These are phyloP conservation scores for Clupea harengus DNA, from an alignment of 2,113 vertebrate species.

Conservation along the genomic window DNA sequence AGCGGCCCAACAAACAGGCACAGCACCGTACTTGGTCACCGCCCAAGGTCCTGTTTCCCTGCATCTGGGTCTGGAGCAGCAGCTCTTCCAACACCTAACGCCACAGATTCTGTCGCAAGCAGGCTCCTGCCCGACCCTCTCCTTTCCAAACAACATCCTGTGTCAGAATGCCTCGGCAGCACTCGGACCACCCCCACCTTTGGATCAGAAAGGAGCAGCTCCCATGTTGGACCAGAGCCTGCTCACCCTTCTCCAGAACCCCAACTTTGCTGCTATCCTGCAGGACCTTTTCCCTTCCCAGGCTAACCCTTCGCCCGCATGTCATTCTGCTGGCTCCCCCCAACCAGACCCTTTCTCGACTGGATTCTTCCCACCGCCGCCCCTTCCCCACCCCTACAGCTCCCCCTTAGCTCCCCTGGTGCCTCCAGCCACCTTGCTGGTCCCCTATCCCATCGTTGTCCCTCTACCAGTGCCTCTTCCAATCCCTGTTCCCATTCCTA, in stretches of 20 bases:
- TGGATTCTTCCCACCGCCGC: slow-evolving; percentile 67
- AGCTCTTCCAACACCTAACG: slow-evolving; percentile 92
- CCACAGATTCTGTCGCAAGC: slow-evolving; percentile 81
- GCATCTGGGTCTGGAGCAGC: slow-evolving; percentile 91
- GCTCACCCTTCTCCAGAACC: slow-evolving; percentile 84
- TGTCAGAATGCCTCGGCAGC: slow-evolving; percentile 72
- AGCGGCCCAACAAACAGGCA: slow-evolving; percentile 70
- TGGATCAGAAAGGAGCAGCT: slow-evolving; percentile 82
- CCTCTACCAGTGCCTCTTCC: slow-evolving; percentile 92
- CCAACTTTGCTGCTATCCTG: slow-evolving; percentile 85
- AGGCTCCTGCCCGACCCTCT: slow-evolving; percentile 67
- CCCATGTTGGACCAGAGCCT: slow-evolving; percentile 79
- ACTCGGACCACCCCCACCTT: slow-evolving; percentile 74
- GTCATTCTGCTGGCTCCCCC: slow-evolving; percentile 70
- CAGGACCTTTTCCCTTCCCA: slow-evolving; percentile 90
- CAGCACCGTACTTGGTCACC: slow-evolving; percentile 87
- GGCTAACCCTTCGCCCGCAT: slow-evolving; percentile 66
- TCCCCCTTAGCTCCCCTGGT: slow-evolving; percentile 86
- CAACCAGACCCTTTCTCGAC: slow-evolving; percentile 67
- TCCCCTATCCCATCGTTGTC: slow-evolving; percentile 92
- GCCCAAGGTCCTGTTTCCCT: slow-evolving; percentile 87
- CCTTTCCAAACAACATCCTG: slow-evolving; percentile 80
- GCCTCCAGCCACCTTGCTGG: slow-evolving; percentile 89
- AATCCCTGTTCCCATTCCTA: slow-evolving; percentile 87
- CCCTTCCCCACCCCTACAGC: slow-evolving; percentile 79